These are phyloP conservation scores for Anableps anableps DNA, from an alignment of 2,797 vertebrate genomes.

Conservation along the genomic window DNA sequence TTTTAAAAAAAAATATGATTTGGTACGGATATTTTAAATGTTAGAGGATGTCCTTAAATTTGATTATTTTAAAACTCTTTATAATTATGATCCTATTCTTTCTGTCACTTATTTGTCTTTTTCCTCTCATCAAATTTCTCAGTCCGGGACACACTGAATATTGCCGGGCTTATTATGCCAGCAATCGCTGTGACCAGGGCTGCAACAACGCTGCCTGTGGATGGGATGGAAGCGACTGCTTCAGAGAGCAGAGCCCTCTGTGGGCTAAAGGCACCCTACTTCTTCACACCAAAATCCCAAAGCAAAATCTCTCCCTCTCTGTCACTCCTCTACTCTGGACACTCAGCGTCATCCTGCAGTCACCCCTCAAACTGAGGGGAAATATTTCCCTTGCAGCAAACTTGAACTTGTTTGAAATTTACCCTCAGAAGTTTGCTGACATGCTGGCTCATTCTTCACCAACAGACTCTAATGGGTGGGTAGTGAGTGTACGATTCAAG, in stretches of 20 bases:
- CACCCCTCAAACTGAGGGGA: slow-evolving; percentile 76
- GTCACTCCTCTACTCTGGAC: slow-evolving; percentile 83
- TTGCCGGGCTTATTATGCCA: slow-evolving; percentile 87
- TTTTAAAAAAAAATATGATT: background rate
- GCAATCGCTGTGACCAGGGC: slow-evolving; percentile 86
- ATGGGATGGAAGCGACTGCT: slow-evolving; percentile 91
- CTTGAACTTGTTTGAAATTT: slow-evolving; percentile 68
- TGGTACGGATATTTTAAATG: background rate
- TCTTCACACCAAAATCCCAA: slow-evolving; percentile 77
- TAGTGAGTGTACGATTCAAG: background rate
- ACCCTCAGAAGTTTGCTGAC: slow-evolving; percentile 64
- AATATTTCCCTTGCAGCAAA: slow-evolving; percentile 71
- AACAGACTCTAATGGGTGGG: slow-evolving; percentile 73
- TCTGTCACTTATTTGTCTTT: background rate
- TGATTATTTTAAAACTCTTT: no score
- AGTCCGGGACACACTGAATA: slow-evolving; percentile 85
- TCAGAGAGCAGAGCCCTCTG: slow-evolving; percentile 42
- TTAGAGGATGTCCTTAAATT: background rate
- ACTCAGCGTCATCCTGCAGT: slow-evolving; percentile 82
- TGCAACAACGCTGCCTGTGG: slow-evolving; percentile 85
- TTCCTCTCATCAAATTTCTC: slow-evolving; percentile 13
- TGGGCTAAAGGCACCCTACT: slow-evolving; percentile 82
- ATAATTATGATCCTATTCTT: background rate
- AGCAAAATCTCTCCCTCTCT: slow-evolving; percentile 61
- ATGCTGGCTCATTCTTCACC: slow-evolving; percentile 58